Base-by-base conservation (phyloP, 2,888 invertebrate species). In the Eretmocerus hayati region DNA sequence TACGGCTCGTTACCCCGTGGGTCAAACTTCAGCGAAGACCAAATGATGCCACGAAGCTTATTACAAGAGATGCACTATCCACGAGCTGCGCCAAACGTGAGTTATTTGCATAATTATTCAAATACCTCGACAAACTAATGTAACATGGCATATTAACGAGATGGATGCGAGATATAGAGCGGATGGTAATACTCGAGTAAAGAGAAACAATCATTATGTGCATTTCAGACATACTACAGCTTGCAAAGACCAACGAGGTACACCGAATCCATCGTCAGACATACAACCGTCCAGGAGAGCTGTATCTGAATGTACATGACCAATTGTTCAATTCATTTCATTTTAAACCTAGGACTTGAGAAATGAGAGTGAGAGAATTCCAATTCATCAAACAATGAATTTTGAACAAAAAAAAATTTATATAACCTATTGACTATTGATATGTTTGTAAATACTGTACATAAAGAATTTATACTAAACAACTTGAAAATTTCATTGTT, bases 381-480 rank as follows among this genome's bases (percentile, higher is more conserved):
- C 23, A 42, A 45, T 40, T 52, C 23, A 15, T 38, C 39, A 13
- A 41, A 37, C 18, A 40, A 33, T 53, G 50, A 53, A 59, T 50
- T 57, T 58, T 62, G 52, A 58, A 62, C 57, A 59, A 60, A 61
- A 61, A 59, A 61, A 59, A 57, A 60, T 59, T 62, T 64, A 62
- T 62, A 61, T 62, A 65, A 53, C 57, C 56, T 60, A 52, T 56
- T 55, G 58, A 64, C 58, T 59, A 59, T 57, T 57, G 61, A 64
- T 61, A 54, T 59, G 58, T 62, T 65, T 67, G 67, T 67, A 67
- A 64, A 67, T 67, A 67, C 63, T 67, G 67, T 67, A 67, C 59
- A 67, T 66, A 67, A 67, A 67, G 64, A 62, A 65, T 65, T 67
- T 62, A 64, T 63, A 64, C 60, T 59, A 47, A 53, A 53, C 26